phyloP scores from a whole-genome alignment of 2,797 vertebrate species.

The Enteromius radiatus region DNA sequence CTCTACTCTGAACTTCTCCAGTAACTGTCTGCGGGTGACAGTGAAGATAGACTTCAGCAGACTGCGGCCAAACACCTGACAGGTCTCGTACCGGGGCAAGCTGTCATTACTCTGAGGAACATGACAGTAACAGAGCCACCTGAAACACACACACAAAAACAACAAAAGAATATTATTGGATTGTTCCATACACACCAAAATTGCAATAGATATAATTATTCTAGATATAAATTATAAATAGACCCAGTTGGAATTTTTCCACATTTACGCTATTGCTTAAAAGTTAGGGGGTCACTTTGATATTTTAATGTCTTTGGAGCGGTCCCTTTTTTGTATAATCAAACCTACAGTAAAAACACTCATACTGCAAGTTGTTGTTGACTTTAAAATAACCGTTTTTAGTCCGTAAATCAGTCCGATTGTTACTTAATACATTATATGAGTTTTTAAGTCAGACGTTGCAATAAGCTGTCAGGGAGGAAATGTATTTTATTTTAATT shows the following conservation, averaged over 20 bases:
- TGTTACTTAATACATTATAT: background rate
- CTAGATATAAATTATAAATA: background rate
- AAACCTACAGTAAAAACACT: background rate
- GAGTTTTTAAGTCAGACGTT: background rate
- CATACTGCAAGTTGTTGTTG: background rate
- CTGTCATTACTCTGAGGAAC: conserved; percentile 98
- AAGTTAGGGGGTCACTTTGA: too few species aligned
- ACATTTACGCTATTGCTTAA: background rate
- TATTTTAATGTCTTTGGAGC: background rate
- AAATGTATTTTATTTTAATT: too few species aligned
- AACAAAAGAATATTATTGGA: background rate
- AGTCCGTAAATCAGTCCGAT: too few species aligned
- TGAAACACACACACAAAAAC: conserved; percentile 59
- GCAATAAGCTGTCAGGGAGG: background rate
- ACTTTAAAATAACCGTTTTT: background rate
- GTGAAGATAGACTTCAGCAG: conserved; percentile 98
- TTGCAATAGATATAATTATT: background rate
- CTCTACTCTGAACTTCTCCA: conserved; percentile 98
- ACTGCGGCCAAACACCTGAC: conserved; percentile 95
- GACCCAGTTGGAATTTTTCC: background rate
- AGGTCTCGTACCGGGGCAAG: conserved; percentile 95
- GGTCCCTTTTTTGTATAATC: background rate
- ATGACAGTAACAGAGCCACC: conserved; percentile 98
- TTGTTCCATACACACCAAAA: background rate
- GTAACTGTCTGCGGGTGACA: conserved; percentile 91